Base-by-base conservation (phyloP, 2,113 vertebrate genomes). In the Danionella cerebrum region DNA sequence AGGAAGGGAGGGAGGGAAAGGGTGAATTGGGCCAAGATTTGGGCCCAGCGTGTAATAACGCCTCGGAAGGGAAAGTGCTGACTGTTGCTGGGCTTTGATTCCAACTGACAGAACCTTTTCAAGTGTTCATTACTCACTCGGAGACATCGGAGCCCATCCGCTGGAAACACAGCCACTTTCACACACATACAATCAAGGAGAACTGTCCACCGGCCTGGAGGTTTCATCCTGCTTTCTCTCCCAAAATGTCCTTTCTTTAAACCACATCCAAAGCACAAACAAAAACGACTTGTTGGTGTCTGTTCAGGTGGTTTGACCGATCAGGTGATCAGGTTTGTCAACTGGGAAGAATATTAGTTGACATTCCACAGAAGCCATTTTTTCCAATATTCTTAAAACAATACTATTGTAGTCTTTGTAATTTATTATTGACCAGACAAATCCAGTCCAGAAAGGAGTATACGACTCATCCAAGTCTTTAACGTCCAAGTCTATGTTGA, bases 81-180 rank as follows among this genome's bases (percentile, higher is more conserved):
- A 94, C 87, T 84, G 71, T 64, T 76, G 72, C 82, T 76, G 75
- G 83, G 86, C 84, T 89, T 77, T 84, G 84, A 90, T 90, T 93
- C 86, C 84, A 86, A 89, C 92, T 93, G 93, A 93, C 90, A 90
- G 85, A 88, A 91, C 86, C 89, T 91, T 88, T 91, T 89, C 85
- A 86, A 76, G 83, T 88, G 84, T 90, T 93, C 90, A 89, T 93
- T 92, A 90, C 89, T 88, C 90, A 88, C 88, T 88, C 90, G 81
- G 86, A 87, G 86, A 88, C 85, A 90, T 89, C 83, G 88, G 80
- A 81, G 86, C 83, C 79, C 88, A 90, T 86, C 51, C 80, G 54
- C 52, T 60, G 25, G 48, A 85, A 45, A 51, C 50, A 69, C 41
- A 62, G 47, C 60, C 54, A 33, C 70, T 33, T 64, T 36, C 63